Conservation (phyloP, 2,888 invertebrate species). For the Siphonodentalium dalli region DNA sequence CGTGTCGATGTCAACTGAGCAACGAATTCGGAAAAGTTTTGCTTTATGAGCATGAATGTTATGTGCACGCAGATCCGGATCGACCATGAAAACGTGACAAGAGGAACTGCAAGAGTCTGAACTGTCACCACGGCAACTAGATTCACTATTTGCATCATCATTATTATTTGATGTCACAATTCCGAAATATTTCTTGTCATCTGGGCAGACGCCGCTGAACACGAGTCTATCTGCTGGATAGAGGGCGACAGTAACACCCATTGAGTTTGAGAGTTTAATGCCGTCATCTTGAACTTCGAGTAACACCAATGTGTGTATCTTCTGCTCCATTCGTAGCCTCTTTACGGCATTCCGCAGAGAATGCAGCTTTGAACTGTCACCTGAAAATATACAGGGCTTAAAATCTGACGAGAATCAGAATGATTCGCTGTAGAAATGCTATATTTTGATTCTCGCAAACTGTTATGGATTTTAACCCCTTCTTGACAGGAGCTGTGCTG, state of each 20-base stretch:
- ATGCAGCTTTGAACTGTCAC: too few relatives aligned
- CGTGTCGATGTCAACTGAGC: slow-evolving; percentile 67
- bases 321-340: slow-evolving; percentile 85
- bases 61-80: slow-evolving; percentile 85
- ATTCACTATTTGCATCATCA: slow-evolving; percentile 39
- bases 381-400: too few relatives aligned
- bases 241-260: slow-evolving; percentile 81
- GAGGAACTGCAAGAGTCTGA: slow-evolving; percentile 71
- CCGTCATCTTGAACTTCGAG: slow-evolving; percentile 83
- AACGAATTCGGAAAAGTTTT: slow-evolving; percentile 80
- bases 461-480: too few relatives aligned
- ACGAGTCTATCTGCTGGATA: slow-evolving; percentile 86
- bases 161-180: slow-evolving; percentile 74
- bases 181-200: slow-evolving; percentile 91
- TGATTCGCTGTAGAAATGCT: too few relatives aligned
- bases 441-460: too few relatives aligned
- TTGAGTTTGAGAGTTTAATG: slow-evolving; percentile 77
- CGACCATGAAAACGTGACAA: slow-evolving; percentile 94
- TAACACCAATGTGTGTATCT: slow-evolving; percentile 79
- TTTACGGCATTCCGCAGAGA: slow-evolving; percentile 85
- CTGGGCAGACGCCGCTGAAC: slow-evolving; percentile 88
- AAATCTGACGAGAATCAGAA: too few relatives aligned
- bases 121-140: slow-evolving; percentile 44
- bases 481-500: too few relatives aligned
- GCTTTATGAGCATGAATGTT: slow-evolving; percentile 81